Percentiles rank a stretch among this genome's conserved stretches.
Evolutionary conservation across 2,113 vertebrate species (phyloP).

Genomic region (Phyllopteryx taeniolatus): DNA sequence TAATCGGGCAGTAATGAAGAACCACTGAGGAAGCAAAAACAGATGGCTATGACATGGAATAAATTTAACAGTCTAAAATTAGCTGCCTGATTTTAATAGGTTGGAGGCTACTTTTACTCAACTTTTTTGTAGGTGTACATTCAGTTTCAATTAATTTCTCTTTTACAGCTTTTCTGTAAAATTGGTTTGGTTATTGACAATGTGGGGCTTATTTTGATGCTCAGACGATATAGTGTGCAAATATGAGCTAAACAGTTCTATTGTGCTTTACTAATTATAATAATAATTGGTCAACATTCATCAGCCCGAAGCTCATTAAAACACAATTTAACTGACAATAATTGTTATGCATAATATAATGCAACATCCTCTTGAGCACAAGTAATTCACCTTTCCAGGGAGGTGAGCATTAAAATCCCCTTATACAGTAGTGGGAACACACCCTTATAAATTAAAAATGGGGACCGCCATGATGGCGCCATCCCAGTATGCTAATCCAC

Average conservation of each 20-base stretch:
- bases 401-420: not conserved
- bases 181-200: constrained; percentile 15
- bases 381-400: not conserved
- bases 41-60: constrained; percentile 35
- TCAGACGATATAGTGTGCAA: not conserved
- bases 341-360: not conserved
- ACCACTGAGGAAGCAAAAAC: constrained; percentile 38
- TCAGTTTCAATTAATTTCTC: constrained; percentile 42
- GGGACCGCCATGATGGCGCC: no score
- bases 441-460: not conserved
- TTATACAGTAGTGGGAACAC: not conserved
- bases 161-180: constrained; percentile 15
- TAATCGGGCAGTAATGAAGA: constrained; percentile 60
- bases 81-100: constrained; percentile 44
- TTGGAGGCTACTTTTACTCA: constrained; percentile 34
- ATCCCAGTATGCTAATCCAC: not conserved
- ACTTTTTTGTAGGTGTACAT: constrained; percentile 33
- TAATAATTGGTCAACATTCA: not conserved
- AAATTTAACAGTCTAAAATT: constrained; percentile 52
- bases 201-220: constrained; percentile 9
- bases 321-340: not conserved
- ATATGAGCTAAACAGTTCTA: constrained; percentile 9
- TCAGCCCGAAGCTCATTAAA: not conserved
- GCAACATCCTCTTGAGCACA: not conserved
- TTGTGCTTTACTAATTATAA: constrained; percentile 4